A percentile compares a stretch with the other conserved stretches of the same genome.
Conservation (phyloP, 2,888 invertebrate genomes). For the Apomyelois bistriatella region DNA sequence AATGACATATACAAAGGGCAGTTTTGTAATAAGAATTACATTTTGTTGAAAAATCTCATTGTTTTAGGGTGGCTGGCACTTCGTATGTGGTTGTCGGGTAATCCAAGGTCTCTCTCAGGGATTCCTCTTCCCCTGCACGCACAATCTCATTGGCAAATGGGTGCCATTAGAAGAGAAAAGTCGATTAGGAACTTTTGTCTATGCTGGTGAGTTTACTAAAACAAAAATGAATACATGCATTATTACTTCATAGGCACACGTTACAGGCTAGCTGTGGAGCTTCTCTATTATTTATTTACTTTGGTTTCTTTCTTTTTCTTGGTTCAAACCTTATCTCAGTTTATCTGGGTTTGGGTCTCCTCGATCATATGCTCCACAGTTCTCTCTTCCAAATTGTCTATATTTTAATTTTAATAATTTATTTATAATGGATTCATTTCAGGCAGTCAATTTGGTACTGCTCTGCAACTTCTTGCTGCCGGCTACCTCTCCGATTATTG, state of each 20-base stretch:
- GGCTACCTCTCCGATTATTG: constrained; percentile 34
- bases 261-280: too few species aligned
- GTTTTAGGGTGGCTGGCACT: constrained; percentile 23
- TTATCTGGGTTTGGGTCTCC: too few species aligned
- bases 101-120: constrained; percentile 23
- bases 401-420: too few species aligned
- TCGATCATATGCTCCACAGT: too few species aligned
- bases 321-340: too few species aligned
- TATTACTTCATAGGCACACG: too few species aligned
- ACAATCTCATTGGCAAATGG: constrained; percentile 15
- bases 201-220: constrained; percentile 10
- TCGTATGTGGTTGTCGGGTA: constrained; percentile 29
- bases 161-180: constrained; percentile 47
- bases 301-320: too few species aligned
- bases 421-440: constrained; percentile 27
- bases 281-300: too few species aligned
- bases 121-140: constrained; percentile 17
- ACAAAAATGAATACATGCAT: neutral
- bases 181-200: constrained; percentile 43
- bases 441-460: constrained; percentile 77
- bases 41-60: too few species aligned
- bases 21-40: too few species aligned
- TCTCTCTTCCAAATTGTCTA: too few species aligned
- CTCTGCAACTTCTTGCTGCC: constrained; percentile 69
- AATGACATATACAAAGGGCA: too few species aligned